Evolutionary conservation across 2,888 invertebrate genomes (phyloP), one percentile per base, ranked within the genome.

Genomic region (Polymixis lichenea): DNA sequence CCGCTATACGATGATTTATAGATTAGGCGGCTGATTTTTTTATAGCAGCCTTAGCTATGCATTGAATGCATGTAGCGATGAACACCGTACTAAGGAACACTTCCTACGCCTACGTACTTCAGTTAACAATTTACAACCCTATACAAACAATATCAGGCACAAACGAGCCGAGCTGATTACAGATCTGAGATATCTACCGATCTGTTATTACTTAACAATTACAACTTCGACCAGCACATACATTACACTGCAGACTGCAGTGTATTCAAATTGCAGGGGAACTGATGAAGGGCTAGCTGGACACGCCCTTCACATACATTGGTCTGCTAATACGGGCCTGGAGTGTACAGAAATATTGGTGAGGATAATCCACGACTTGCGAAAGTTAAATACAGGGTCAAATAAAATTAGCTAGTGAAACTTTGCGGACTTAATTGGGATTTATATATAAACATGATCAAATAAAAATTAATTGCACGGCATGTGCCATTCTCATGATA

Each of bases 171-270:
- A 38, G 58, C 38, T n/a, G 55, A 83, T 70, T 64, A 71, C 75
- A 71, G 56, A 77, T 73, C 62, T 28, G 1, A 70, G 68, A 62
- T 78, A 77, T 62, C 67, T 55, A 5, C 51, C 17, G 58, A 81
- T 84, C 84, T 81, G 77, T 72, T 74, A 84, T 83, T 81, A 81
- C 74, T 69, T 60, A 81, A 84, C 84, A 83, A 84, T 84, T 83
- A 83, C 72, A 81, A 62, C 49, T 80, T 19, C 61, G 51, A 67
- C 56, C 60, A 53, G 65, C 71, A 25, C 55, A 62, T 84, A 72
- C 46, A 77, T 77, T 84, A 84, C 72, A 72, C 65, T 62, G 58
- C n/a, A n/a, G 56, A 72, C 65, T 62, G 58, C n/a, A n/a, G 56
- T 65, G 65, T 68, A 74, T 83, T 84, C 78, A 77, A 81, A 83